These are phyloP conservation scores for Glareola pratincola DNA, from an alignment of 2,113 vertebrate species.

Conservation along the genomic window DNA sequence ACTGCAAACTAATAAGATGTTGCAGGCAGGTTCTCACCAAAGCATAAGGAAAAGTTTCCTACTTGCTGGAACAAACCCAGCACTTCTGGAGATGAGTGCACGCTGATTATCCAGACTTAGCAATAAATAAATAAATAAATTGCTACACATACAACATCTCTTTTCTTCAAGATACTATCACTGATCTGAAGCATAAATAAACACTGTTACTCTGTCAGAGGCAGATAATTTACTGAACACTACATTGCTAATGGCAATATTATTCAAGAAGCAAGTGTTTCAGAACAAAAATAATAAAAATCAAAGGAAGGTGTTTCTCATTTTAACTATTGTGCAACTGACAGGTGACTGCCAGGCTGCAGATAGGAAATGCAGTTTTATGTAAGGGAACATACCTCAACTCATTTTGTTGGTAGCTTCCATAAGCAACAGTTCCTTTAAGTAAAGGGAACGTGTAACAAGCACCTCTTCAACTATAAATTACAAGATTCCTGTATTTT, in stretches of 20 bases:
- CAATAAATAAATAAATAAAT: neutral
- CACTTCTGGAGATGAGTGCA: neutral
- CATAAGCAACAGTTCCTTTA: neutral
- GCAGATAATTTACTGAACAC: neutral
- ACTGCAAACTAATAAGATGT: neutral
- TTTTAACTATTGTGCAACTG: neutral
- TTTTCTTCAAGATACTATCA: neutral
- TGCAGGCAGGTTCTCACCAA: neutral
- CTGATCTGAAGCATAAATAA: neutral
- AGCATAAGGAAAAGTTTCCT: neutral
- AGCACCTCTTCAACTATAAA: neutral
- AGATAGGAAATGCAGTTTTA: slow-evolving; percentile 36
- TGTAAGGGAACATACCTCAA: slow-evolving; percentile 24
- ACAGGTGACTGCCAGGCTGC: neutral
- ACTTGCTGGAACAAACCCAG: neutral
- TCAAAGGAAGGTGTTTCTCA: neutral
- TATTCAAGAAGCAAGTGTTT: neutral
- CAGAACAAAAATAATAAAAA: neutral
- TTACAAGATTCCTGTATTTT: neutral
- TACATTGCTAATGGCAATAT: neutral
- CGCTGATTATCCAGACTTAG: neutral
- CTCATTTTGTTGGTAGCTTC: neutral
- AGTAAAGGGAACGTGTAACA: neutral
- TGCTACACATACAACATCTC: neutral
- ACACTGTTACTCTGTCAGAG: neutral